phyloP scores from a whole-genome alignment of 2,888 invertebrate genomes.

The Invenusta paracnida region DNA sequence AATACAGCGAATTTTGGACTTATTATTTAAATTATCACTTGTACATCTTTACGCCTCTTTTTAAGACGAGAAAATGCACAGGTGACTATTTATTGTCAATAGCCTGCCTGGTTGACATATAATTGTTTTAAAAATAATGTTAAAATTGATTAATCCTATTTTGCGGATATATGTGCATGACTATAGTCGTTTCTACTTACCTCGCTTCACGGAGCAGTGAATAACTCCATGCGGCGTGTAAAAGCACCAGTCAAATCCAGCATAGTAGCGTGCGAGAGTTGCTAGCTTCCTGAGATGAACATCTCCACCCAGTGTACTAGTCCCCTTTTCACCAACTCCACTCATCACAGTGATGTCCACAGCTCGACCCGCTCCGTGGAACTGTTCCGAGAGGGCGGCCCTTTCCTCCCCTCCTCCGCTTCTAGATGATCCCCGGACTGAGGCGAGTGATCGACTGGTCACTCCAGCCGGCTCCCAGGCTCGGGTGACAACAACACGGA shows the following conservation, averaged over 20 bases:
- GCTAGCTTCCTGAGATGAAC: slow-evolving; percentile 33
- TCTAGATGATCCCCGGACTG: too few relatives aligned
- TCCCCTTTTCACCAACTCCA: not conserved
- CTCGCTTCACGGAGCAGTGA: slow-evolving; percentile 36
- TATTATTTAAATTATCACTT: too few relatives aligned
- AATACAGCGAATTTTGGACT: too few relatives aligned
- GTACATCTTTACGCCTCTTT: too few relatives aligned
- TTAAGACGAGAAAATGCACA: too few relatives aligned
- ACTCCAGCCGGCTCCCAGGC: not conserved
- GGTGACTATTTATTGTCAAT: too few relatives aligned
- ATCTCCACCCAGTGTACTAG: too few relatives aligned
- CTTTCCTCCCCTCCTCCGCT: not conserved
- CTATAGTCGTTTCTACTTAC: not conserved
- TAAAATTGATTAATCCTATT: too few relatives aligned
- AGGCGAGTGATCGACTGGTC: not conserved
- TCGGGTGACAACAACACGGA: not conserved
- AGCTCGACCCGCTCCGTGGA: slow-evolving; percentile 34
- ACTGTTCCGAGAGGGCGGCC: not conserved
- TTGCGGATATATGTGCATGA: not conserved
- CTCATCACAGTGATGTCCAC: slow-evolving; percentile 21
- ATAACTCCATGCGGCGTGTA: slow-evolving; percentile 9
- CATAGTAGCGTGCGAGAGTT: slow-evolving; percentile 26
- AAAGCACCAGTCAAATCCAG: slow-evolving; percentile 36
- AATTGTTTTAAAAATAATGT: too few relatives aligned
- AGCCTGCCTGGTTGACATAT: too few relatives aligned